Evolutionary conservation across 2,113 vertebrate species (phyloP), one percentile per base, ranked within the genome.

Genomic region (Poeciliopsis prolifica): DNA sequence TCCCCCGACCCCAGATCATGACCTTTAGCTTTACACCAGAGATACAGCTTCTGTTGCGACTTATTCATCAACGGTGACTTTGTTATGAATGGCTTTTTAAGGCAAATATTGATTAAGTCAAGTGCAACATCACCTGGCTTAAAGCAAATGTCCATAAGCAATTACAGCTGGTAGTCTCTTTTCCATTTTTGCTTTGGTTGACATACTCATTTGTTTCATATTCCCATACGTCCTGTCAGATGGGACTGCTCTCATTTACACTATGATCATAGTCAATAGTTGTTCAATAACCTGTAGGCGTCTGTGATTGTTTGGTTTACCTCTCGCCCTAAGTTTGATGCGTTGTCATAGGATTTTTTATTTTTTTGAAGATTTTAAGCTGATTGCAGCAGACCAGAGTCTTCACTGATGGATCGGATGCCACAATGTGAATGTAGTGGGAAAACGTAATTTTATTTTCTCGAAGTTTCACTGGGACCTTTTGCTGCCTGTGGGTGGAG

Each of bases 101-200:
- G 89, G 86, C 80, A 90, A 92, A 92, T 94, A 94, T 94, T 93
- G 93, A 94, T 93, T 87, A 88, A 87, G 78, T 86, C 80, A 86
- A 86, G 79, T 61, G 83, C 69, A 83, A 82, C 87, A 77, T 92
- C 88, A 90, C 88, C 82, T 76, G 79, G 70, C 86, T 91, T 94
- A 92, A 94, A 90, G 83, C 81, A 89, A 86, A 87, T 92, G 92
- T 90, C 92, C 92, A 93, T 94, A 93, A 93, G 84, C 92, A 90
- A 90, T 93, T 86, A 85, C 12, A 40, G 65, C 61, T 26, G 22
- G 37, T 79, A 65, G 69, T 89, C 84, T 83, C 65, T 91, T 83
- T 90, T 83, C 83, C 76, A 82, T 86, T 80, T 80, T 83, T 85
- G 80, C 85, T 79, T 85, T 72, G 74, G 66, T 68, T 89, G 89